Evolutionary conservation across 2,113 vertebrate genomes (phyloP).

Genomic region (Zapornia atra): DNA sequence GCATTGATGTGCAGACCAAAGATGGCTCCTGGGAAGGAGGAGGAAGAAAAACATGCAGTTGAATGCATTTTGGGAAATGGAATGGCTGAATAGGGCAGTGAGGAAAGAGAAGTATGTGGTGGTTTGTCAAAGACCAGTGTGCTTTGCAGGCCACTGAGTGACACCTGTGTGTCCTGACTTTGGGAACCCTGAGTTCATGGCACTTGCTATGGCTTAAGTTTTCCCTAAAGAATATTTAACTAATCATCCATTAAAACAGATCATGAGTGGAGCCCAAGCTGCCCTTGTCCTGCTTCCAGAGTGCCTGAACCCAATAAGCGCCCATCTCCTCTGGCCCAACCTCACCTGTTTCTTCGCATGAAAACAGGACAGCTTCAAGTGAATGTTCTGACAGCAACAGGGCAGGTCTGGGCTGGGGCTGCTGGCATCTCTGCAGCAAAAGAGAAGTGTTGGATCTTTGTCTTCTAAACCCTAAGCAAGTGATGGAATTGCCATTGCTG

Average conservation of each 20-base stretch:
- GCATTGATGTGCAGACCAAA: neutral
- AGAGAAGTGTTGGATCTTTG: neutral
- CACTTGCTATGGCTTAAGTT: neutral
- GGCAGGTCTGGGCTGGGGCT: neutral
- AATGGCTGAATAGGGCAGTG: neutral
- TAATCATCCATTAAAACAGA: neutral
- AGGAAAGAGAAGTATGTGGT: neutral
- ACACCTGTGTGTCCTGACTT: neutral
- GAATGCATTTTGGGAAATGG: neutral
- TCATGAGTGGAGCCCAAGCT: neutral
- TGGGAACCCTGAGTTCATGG: neutral
- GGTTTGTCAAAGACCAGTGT: neutral
- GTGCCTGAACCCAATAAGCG: rapidly evolving
- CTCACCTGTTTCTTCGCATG: neutral
- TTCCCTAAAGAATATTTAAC: neutral
- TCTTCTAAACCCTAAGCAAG: neutral
- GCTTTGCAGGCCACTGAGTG: neutral
- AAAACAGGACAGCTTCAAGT: neutral
- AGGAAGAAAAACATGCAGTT: neutral
- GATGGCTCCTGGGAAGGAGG: neutral
- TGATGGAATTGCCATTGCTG: neutral
- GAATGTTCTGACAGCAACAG: neutral
- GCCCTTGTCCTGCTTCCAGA: neutral
- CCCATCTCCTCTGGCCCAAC: neutral
- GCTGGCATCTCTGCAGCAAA: neutral